These are phyloP conservation scores for Xenentodon cancila DNA, from an alignment of 2,797 vertebrate species.

Conservation along the genomic window DNA sequence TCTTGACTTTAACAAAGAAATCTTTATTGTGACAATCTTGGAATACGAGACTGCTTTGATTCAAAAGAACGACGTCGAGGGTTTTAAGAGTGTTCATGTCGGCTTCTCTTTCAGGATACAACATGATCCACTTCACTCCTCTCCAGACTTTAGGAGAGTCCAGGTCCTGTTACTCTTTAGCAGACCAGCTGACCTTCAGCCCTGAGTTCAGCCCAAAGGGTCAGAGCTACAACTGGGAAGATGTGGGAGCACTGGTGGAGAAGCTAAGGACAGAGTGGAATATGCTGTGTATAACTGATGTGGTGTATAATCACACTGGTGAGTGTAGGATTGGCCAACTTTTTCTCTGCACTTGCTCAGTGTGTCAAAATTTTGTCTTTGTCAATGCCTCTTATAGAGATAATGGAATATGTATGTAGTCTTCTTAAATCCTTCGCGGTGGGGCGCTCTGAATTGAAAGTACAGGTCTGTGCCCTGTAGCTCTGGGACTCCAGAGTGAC, in stretches of 20 bases:
- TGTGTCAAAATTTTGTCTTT: no score
- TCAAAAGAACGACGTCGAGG: background rate
- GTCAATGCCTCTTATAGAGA: no score
- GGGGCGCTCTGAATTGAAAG: no score
- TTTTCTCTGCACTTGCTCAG: no score
- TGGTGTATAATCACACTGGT: slow-evolving; percentile 99
- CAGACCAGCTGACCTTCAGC: slow-evolving; percentile 91
- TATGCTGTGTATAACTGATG: slow-evolving; percentile 93
- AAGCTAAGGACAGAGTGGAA: slow-evolving; percentile 92
- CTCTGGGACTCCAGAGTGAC: no score
- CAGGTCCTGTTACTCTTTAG: slow-evolving; percentile 93
- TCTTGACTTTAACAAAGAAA: no score
- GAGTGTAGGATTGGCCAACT: no score
- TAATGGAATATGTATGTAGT: no score
- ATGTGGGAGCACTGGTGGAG: slow-evolving; percentile 89
- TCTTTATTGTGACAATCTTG: no score
- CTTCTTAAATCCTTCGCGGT: no score
- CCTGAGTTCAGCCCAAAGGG: slow-evolving; percentile 89
- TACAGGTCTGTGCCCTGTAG: no score
- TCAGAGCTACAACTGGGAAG: slow-evolving; percentile 85
- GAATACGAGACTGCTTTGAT: no score
- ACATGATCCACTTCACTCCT: slow-evolving; percentile 96
- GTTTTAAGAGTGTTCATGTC: background rate
- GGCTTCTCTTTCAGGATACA: slow-evolving; percentile 87
- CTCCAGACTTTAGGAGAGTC: slow-evolving; percentile 92